Conservation (phyloP, 2,797 vertebrate genomes). For the Thunnus albacares region DNA sequence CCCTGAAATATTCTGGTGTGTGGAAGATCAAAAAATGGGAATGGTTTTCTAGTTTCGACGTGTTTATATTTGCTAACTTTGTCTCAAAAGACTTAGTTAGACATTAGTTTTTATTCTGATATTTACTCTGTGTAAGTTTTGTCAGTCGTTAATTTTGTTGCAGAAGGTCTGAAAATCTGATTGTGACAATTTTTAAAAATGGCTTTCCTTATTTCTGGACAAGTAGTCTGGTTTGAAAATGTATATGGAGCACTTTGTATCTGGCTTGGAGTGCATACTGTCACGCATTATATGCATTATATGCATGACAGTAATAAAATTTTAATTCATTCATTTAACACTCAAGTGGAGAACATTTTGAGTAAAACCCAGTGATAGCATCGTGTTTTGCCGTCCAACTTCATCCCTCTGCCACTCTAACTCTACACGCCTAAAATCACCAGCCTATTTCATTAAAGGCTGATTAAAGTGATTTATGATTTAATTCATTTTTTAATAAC, state of each 20-base stretch:
- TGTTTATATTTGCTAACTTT: no score
- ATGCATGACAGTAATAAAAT: background rate
- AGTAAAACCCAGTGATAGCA: background rate
- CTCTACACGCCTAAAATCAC: conserved; percentile 32
- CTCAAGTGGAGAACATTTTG: background rate
- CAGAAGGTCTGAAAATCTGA: no score
- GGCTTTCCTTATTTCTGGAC: background rate
- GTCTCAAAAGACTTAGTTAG: no score
- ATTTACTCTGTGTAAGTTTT: no score
- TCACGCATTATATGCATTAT: no score
- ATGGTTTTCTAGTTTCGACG: background rate
- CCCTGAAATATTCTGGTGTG: background rate
- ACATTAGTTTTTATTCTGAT: background rate
- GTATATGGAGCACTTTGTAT: background rate
- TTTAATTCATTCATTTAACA: background rate
- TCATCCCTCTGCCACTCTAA: background rate
- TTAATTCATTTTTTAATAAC: conserved; percentile 50
- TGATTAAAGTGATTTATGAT: conserved; percentile 66
- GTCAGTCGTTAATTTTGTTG: no score
- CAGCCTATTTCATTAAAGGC: conserved; percentile 42
- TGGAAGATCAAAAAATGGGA: background rate
- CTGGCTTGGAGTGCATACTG: background rate
- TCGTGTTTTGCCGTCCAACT: background rate
- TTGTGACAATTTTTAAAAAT: no score
- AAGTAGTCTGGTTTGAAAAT: background rate